A percentile compares a stretch with the other conserved stretches of the same genome.
phyloP scores from a whole-genome alignment of 2,888 invertebrate genomes.

The Phymatocera aterrima region DNA sequence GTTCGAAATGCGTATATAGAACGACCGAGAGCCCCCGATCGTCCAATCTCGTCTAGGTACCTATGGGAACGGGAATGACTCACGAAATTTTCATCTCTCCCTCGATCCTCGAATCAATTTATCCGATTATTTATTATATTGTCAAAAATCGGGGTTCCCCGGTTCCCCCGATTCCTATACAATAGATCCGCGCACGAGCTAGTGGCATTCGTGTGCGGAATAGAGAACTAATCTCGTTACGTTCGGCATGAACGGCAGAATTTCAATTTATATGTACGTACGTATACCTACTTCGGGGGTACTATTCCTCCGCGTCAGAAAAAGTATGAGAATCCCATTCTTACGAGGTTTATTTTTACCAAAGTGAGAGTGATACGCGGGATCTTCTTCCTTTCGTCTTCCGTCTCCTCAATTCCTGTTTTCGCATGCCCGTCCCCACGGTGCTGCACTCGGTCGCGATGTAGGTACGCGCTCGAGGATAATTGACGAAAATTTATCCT shows the following conservation, averaged over 20 bases:
- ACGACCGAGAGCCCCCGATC: conserved; percentile 51
- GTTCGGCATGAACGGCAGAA: background rate
- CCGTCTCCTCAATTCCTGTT: no score
- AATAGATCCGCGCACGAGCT: background rate
- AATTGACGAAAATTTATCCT: background rate
- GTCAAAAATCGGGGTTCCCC: conserved; percentile 61
- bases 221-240: conserved; percentile 26
- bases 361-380: no score
- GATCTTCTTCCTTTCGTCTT: no score
- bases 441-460: background rate
- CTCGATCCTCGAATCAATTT: conserved; percentile 57
- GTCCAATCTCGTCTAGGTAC: conserved; percentile 55
- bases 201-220: background rate
- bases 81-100: conserved; percentile 59
- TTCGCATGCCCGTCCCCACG: no score
- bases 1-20: background rate
- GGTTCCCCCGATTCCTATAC: conserved; percentile 45
- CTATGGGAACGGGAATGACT: conserved; percentile 63
- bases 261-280: background rate
- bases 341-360: no score
- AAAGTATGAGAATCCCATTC: no score
- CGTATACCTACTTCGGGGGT: no score
- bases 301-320: no score
- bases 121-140: conserved; percentile 70
- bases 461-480: background rate